A percentile compares a stretch with the other conserved stretches of the same genome.
phyloP scores from a whole-genome alignment of 1,140 invertebrate genomes.

The Cecropterus lyciades region DNA sequence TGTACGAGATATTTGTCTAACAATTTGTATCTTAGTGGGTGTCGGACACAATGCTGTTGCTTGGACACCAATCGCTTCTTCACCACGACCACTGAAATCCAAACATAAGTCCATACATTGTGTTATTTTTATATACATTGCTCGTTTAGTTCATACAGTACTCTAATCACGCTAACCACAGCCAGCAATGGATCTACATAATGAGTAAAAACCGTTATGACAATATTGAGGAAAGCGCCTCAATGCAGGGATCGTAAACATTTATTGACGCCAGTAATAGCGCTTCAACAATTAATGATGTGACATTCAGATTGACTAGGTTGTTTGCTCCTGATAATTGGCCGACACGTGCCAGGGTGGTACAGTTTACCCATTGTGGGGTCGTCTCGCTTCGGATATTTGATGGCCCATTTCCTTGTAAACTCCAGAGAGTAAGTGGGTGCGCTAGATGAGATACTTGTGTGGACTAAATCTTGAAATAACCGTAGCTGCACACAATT shows the following conservation, averaged over 20 bases:
- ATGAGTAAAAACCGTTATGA: neutral
- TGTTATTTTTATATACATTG: neutral
- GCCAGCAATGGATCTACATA: neutral
- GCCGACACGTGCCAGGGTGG: constrained; percentile 32
- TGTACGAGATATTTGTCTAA: constrained; percentile 22
- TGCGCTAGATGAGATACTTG: constrained; percentile 5
- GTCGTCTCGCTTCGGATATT: constrained; percentile 16
- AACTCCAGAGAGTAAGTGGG: neutral
- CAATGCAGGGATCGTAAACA: constrained; percentile 35
- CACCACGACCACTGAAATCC: neutral
- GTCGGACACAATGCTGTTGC: constrained; percentile 14
- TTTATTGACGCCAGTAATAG: constrained; percentile 38
- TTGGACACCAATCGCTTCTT: constrained; percentile 17
- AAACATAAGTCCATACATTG: neutral
- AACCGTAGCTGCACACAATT: neutral
- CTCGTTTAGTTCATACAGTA: neutral
- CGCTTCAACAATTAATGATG: constrained; percentile 38
- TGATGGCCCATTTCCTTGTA: constrained; percentile 14
- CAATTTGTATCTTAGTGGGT: constrained; percentile 22
- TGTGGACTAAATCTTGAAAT: neutral
- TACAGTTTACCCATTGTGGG: neutral
- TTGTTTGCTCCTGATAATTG: constrained; percentile 43
- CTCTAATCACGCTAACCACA: neutral
- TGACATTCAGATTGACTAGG: constrained; percentile 36
- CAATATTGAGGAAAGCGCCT: neutral